Conservation (phyloP, 1,140 invertebrate species). For the Glossosoma conforme region DNA sequence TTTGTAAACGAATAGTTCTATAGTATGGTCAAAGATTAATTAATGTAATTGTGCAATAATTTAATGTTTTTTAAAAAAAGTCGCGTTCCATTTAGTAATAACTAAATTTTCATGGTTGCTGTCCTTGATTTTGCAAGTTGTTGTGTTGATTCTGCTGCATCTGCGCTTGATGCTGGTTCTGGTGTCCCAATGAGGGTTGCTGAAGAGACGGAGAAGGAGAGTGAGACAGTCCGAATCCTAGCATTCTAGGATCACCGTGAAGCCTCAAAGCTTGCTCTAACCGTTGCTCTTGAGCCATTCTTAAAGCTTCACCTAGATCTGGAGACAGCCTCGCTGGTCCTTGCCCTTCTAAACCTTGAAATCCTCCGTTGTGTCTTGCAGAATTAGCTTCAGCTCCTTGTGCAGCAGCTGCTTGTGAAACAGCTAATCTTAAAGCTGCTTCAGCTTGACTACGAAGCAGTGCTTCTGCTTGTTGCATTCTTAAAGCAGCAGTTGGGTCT, state of each 20-base stretch:
- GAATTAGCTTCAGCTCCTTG: conserved; percentile 35
- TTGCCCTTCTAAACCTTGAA: conserved; percentile 34
- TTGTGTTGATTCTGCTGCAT: conserved; percentile 42
- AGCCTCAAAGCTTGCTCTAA: conserved; percentile 75
- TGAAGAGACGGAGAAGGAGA: conserved; percentile 41
- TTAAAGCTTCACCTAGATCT: conserved; percentile 63
- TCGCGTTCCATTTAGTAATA: conserved; percentile 53
- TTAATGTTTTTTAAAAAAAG: conserved; percentile 19
- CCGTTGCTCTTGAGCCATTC: conserved; percentile 70
- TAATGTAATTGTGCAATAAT: no score
- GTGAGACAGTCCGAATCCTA: conserved; percentile 45
- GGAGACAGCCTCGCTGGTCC: conserved; percentile 53
- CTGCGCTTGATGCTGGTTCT: conserved; percentile 37
- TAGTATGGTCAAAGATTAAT: no score
- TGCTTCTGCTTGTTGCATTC: conserved; percentile 75
- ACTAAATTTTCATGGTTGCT: conserved; percentile 48
- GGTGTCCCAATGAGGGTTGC: conserved; percentile 39
- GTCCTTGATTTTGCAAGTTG: conserved; percentile 40
- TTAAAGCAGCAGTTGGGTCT: conserved; percentile 61
- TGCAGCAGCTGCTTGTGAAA: conserved; percentile 53
- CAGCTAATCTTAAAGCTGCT: conserved; percentile 72
- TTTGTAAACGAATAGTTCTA: no score
- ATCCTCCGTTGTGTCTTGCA: conserved; percentile 48
- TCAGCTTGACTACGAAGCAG: conserved; percentile 77
- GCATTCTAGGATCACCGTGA: conserved; percentile 56